Conservation (phyloP, 1,140 invertebrate species). For the Orchestia grillus region DNA sequence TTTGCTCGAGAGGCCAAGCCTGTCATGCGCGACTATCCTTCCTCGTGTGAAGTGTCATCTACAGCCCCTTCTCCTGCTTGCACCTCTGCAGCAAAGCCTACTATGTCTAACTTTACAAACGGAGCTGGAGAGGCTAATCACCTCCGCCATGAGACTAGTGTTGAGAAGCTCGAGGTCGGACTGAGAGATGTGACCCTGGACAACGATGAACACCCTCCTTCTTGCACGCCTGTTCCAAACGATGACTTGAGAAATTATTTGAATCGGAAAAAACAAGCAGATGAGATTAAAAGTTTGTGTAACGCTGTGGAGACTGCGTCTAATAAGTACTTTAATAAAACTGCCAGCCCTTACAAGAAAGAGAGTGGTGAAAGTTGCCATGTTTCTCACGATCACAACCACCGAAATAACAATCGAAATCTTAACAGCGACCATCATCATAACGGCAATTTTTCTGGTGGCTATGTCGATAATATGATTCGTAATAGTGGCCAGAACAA, state of each 20-base stretch:
- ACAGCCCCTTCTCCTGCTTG: neutral
- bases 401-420: neutral
- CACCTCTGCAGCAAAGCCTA: neutral
- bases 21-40: neutral
- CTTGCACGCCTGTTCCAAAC: neutral
- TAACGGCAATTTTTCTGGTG: neutral
- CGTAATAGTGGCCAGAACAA: neutral
- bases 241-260: constrained; percentile 27
- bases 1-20: neutral
- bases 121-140: neutral
- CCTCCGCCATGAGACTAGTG: neutral
- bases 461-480: neutral
- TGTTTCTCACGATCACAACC: neutral
- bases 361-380: neutral
- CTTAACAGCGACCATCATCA: neutral
- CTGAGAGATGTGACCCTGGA: neutral
- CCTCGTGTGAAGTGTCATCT: neutral
- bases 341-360: neutral
- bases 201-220: neutral
- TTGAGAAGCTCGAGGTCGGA: neutral
- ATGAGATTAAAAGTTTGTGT: constrained; percentile 14
- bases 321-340: constrained; percentile 35
- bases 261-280: neutral
- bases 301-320: constrained; percentile 9
- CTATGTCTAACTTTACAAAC: neutral